A percentile compares a stretch with the other conserved stretches of the same genome.
phyloP scores from a whole-genome alignment of 2,113 vertebrate genomes.

The Romanogobio albipinnatus region DNA sequence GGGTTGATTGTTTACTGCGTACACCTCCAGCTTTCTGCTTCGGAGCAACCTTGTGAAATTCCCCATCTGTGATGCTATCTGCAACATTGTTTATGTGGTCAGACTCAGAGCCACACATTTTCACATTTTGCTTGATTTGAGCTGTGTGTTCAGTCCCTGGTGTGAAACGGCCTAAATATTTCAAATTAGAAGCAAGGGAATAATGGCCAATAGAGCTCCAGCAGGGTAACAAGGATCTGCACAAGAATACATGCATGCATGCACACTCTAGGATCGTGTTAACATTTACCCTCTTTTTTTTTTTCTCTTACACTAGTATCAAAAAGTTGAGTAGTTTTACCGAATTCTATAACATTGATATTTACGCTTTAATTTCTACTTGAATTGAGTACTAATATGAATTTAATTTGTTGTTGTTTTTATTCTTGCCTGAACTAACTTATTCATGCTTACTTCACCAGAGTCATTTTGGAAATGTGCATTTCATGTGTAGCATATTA shows the following conservation, averaged over 20 bases:
- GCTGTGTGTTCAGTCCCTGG: neutral
- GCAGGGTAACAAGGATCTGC: neutral
- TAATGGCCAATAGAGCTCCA: neutral
- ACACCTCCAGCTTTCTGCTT: slow-evolving; percentile 5
- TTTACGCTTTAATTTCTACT: too few relatives aligned
- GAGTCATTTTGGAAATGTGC: too few relatives aligned
- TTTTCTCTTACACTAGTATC: neutral
- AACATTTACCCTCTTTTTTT: too few relatives aligned
- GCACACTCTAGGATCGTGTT: neutral
- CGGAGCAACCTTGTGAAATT: neutral
- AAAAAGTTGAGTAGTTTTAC: too few relatives aligned
- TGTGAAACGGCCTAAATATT: neutral
- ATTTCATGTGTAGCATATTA: too few relatives aligned
- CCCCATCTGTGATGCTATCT: slow-evolving; percentile 1
- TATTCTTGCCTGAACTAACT: too few relatives aligned
- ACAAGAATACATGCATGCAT: neutral
- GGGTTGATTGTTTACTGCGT: neutral
- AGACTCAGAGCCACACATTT: neutral
- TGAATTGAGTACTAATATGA: too few relatives aligned
- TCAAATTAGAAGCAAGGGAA: neutral
- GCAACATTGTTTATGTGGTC: neutral
- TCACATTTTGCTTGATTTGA: neutral
- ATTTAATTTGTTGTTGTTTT: too few relatives aligned
- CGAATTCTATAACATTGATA: too few relatives aligned
- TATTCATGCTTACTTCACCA: too few relatives aligned